A percentile compares a stretch with the other conserved stretches of the same genome.
Evolutionary conservation across 2,888 invertebrate species (phyloP).

Genomic region (Bruchidius siliquastri): DNA sequence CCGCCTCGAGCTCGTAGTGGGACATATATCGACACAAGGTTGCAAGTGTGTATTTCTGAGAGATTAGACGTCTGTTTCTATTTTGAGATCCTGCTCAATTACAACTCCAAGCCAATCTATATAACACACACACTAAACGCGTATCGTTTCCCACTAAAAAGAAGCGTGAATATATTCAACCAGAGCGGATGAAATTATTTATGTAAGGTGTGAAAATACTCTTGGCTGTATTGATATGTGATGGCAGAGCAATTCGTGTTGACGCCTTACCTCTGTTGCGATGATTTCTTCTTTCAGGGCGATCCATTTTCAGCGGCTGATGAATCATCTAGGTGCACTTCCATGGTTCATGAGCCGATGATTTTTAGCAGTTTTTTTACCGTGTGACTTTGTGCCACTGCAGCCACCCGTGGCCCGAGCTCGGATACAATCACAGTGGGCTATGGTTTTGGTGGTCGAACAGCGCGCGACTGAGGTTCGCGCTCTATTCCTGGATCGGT

Average conservation of each 20-base stretch:
- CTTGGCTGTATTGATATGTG: neutral
- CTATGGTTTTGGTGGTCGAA: neutral
- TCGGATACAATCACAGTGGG: neutral
- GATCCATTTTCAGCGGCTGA: neutral
- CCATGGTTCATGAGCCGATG: neutral
- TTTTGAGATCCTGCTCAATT: neutral
- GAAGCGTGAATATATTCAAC: neutral
- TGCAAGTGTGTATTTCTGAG: neutral
- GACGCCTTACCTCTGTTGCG: neutral
- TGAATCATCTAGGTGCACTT: neutral
- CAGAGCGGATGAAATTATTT: neutral
- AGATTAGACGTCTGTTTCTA: neutral
- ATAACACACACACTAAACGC: neutral
- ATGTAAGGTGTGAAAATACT: neutral
- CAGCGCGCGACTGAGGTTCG: constrained; percentile 1
- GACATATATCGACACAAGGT: neutral
- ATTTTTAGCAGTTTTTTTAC: neutral
- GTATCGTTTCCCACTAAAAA: neutral
- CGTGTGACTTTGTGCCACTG: neutral
- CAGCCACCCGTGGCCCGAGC: neutral
- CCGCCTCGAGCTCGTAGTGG: neutral
- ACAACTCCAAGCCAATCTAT: neutral
- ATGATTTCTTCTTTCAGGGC: neutral
- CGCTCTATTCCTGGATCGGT: constrained; percentile 2
- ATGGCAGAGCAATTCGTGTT: too few relatives aligned